Evolutionary conservation across 23 tunicate species (phyloP), one percentile per base, ranked within the genome.

Genomic region (Styela clava): DNA sequence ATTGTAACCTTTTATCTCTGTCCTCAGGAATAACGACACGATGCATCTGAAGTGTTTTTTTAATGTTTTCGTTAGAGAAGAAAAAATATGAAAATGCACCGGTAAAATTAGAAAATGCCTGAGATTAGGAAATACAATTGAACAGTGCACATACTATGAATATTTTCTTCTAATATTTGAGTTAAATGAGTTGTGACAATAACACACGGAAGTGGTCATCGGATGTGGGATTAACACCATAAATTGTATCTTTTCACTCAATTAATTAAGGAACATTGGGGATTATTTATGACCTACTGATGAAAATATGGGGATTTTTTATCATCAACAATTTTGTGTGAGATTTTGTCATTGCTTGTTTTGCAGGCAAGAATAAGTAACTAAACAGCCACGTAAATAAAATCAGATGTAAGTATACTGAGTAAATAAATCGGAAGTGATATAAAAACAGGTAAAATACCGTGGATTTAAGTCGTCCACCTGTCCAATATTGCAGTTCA

Each of bases 391-490:
- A n/a, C n/a, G n/a, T n/a, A n/a, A n/a, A n/a, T n/a, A n/a, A n/a
- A n/a, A n/a, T n/a, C n/a, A n/a, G n/a, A n/a, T n/a, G n/a, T n/a
- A n/a, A n/a, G n/a, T 12, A 44, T 44, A 7, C 9, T 12, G 56
- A 7, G 7, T 44, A 44, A 44, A 44, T 5, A 12, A 44, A 7
- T 44, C 56, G 12, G 56, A 7, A 44, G 12, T 12, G 12, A 44
- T 5, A 44, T 12, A 7, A 44, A 44, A 44, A 44, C 71, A 67
- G 22, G 16, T 22, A 25, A 12, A 1, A 22, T 67, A 67, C 71
- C 71, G 71, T 67, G 21, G 71, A 67, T 67, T 67, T 67, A 22
- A 67, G 31, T 16, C 71, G 30, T 67, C 71, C 24, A 1, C 71
- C 71, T 16, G 32, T 67, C 71, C 71, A 67, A 27, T 25, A 67